Evolutionary conservation across 2,113 vertebrate genomes (phyloP), one percentile per base, ranked within the genome.

Genomic region (Gallinago undulata): DNA sequence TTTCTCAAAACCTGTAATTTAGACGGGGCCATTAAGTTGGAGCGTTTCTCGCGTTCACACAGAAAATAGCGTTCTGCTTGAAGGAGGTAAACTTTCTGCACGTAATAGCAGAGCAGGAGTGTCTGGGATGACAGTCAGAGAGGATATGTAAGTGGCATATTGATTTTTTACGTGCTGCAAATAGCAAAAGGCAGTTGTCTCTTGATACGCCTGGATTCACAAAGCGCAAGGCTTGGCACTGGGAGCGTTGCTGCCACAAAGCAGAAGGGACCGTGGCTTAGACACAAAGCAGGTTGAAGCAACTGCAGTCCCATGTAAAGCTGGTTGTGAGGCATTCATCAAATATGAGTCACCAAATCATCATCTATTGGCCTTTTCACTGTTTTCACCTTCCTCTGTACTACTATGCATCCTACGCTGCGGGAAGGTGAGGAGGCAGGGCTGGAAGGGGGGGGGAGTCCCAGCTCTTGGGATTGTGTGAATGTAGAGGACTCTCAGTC

Each of bases 331-430:
- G 72, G 63, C 24, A 37, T 66, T 86, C 63, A 77, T 64, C 90
- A 74, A 88, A 69, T 51, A 47, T 73, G 85, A 97, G 85, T 94
- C 82, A 90, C 24, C 59, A 90, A 87, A 87, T 81, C 73, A 66
- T 39, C 73, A 41, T 45, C 67, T 76, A 35, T 10, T 48, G n/a
- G 90, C 35, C 30, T 19, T 91, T 90, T 72, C 73, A 39, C 47
- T 62, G 9, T n/a, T 91, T 67, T 50, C 43, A 4, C 47, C 73
- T 85, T 39, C 45, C 33, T 75, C 66, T 68, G 33, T 48, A 78
- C 53, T 81, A 16, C 50, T 18, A 13, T 30, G 27, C 74, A 43
- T 72, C 70, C 43, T 51, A 39, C 17, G 3, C 45, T 24, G 2
- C 5, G 17, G 63, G 48, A 88, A 90, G 57, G 22, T 50, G 67